Evolutionary conservation across 2,797 vertebrate species (phyloP), one percentile per base, ranked within the genome.

Genomic region (Catharus ustulatus): DNA sequence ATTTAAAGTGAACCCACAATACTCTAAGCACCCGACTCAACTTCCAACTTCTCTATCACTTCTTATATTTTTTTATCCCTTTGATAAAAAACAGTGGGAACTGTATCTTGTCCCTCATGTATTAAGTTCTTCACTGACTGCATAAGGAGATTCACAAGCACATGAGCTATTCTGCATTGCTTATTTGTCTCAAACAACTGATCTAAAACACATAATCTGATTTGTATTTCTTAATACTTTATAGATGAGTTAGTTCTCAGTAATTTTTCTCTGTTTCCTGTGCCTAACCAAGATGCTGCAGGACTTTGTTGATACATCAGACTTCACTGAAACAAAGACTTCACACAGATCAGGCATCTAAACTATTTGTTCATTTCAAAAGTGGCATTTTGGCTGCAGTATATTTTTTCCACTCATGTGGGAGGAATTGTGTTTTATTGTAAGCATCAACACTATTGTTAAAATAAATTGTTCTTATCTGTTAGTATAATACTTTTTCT

Each of bases 391-490:
- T 94, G 68, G 87, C 84, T 82, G 79, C 85, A 89, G 54, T 74
- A 77, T 93, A 69, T 86, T 93, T 95, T 88, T 86, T 80, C 90
- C 89, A 87, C 79, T 86, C 89, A 54, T 87, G 94, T 97, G 73
- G 96, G 92, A 94, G 79, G 91, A 94, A 94, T 92, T 89, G 63
- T 94, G 84, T 89, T 96, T 92, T 91, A 92, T 69, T 97, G 95
- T 96, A 95, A 97, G 69, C 90, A 89, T 72, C 79, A 80, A 90
- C 45, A 68, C 58, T 92, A 81, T 78, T 86, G 92, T 94, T 95
- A 92, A 87, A 97, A 97, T 97, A 95, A 96, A 97, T 90, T 87
- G 13, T 86, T 94, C 86, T 93, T 93, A 95, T 90, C 82, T 87
- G 46, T 69, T 92, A 96, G 67, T 51, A 71, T 94, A 87, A 93